Evolutionary conservation across 37 sponge, comb jelly and placozoan genomes (phyloP), one percentile per base, ranked within the genome.

Genomic region (Petrosia ficiformis): DNA sequence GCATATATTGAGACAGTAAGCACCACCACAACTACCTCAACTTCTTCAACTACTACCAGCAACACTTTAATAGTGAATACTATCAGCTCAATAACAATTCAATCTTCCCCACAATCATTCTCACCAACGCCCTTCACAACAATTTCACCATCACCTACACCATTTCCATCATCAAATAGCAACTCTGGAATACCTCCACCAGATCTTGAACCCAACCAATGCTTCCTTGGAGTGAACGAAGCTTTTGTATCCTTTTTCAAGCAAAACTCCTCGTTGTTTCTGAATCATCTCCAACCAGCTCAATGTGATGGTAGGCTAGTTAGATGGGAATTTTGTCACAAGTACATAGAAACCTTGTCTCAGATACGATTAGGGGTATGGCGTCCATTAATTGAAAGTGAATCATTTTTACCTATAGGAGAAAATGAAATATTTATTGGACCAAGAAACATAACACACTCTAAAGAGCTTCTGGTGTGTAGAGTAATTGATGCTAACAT

Each of bases 271-370:
- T 24, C 63, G 28, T 5, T n/a, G 5, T 61, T n/a, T 22, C 26
- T 61, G 5, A 61, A 22, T 61, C 63, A n/a, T 29, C 5, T 6
- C n/a, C 26, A n/a, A 8, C 63, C 63, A n/a, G 14, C 63, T 26
- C 22, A 24, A 26, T 61, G 63, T 29, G 6, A 11, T 61, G 63
- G 63, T n/a, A 22, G 5, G 28, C 11, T 61, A 11, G 28, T 26
- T 8, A 11, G 63, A 61, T 61, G 63, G 63, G 63, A 61, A 22
- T n/a, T 61, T 5, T 61, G 63, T 29, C n/a, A 61, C n/a, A 11
- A 61, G 28, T 5, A n/a, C 26, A 5, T n/a, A 26, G 63, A 61
- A n/a, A 5, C 6, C 5, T 61, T 5, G 11, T 61, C 63, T n/a
- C 11, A 11, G 6, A 61, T 61, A 6, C 11, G 28, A 8, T 11